Conservation (phyloP, 2,888 invertebrate genomes). For the Pterostichus madidus region DNA sequence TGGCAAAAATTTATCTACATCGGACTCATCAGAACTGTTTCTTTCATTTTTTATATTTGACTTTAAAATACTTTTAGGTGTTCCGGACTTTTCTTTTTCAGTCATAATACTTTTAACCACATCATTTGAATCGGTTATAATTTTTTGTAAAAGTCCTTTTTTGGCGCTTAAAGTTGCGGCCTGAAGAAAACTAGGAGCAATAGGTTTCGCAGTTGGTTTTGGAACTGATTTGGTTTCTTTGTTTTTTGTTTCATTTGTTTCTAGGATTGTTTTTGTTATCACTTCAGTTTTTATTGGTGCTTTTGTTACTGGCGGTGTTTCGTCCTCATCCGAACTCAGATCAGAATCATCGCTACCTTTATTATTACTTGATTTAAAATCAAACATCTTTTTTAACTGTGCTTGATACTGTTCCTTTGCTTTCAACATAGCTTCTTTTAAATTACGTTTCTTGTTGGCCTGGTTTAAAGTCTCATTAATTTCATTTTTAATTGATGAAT, state of each 20-base stretch:
- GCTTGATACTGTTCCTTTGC: slow-evolving; percentile 7
- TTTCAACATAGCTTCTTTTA: slow-evolving; percentile 29
- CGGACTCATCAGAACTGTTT: slow-evolving; percentile 1
- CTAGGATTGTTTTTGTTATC: slow-evolving; percentile 3
- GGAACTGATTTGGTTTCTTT: neutral
- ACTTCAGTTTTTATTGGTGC: neutral
- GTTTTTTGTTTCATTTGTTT: neutral
- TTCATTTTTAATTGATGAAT: slow-evolving; percentile 23
- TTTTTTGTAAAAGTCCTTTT: slow-evolving; percentile 56
- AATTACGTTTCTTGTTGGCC: neutral
- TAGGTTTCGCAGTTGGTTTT: slow-evolving; percentile 35
- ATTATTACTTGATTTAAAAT: neutral
- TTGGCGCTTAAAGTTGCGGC: slow-evolving; percentile 59
- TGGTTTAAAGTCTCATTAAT: neutral
- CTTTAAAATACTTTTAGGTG: slow-evolving; percentile 55
- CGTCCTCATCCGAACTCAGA: slow-evolving; percentile 21
- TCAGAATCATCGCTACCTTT: slow-evolving; percentile 42
- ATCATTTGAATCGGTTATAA: slow-evolving; percentile 48
- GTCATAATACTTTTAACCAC: slow-evolving; percentile 30
- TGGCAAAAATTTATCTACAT: slow-evolving; percentile 28
- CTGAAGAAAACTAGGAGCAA: slow-evolving; percentile 50
- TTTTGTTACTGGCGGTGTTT: slow-evolving; percentile 13
- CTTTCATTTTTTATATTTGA: slow-evolving; percentile 14
- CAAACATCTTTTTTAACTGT: slow-evolving; percentile 19
- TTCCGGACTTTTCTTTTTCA: slow-evolving; percentile 18